Base-by-base conservation (phyloP, 2,888 invertebrate genomes). In the Zonitis immaculata region DNA sequence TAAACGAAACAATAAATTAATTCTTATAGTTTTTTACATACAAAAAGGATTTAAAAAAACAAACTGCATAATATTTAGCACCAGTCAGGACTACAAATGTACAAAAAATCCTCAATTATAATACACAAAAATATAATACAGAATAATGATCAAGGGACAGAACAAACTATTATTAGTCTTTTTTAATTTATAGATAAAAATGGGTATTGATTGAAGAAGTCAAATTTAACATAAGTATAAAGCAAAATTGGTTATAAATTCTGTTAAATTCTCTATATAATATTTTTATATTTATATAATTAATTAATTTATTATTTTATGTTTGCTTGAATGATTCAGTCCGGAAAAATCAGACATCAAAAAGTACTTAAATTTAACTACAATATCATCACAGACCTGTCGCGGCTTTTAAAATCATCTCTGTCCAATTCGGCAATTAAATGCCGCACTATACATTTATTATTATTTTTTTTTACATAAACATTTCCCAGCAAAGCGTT, bases 21-120 rank as follows among this genome's bases (percentile, higher is more conserved):
- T 67, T 67, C 66, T 65, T 67, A 63, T 67, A 16, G 35, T 18
- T 32, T 32, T 14, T 30, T 32, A 69, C 67, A 70, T 68, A 69
- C 69, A 74, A 72, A 71, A 70, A 70, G 66, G 66, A 66, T 70
- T n/a, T n/a, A n/a, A n/a, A n/a, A n/a, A n/a, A n/a, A 69, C 66
- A 70, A 70, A 70, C 69, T 70, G 35, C 35, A 18, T 35, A 35
- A 71, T 73, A 73, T 72, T 72, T 76, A 76, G 76, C 76, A 76
- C 76, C 76, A 76, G 73, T 75, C 72, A 72, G 70, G 67, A 74
- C 73, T 75, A 74, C 73, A 67, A 73, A 71, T 70, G 61, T 70
- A 68, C 67, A 71, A 62, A 61, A 67, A 65, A 61, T 60, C 54
- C 54, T 63, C 62, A 61, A 69, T 69, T 67, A 62, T 68, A 66